Conservation (phyloP, 2,113 vertebrate genomes). For the Indicator indicator region DNA sequence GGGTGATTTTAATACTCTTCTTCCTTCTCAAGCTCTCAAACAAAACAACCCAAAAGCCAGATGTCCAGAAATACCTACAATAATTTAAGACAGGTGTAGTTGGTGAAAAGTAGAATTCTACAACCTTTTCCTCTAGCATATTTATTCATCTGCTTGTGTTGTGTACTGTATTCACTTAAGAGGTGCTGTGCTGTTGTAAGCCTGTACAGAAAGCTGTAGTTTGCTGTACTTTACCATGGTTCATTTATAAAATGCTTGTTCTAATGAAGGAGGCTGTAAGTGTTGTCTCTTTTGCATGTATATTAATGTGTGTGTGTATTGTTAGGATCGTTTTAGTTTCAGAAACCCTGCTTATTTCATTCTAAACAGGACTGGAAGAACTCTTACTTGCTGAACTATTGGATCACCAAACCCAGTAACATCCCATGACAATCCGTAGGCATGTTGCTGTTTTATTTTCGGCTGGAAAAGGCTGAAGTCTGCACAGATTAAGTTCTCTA, state of each 20-base stretch:
- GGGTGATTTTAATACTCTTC: not conserved
- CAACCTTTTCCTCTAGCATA: not conserved
- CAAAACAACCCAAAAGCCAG: not conserved
- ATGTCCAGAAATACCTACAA: not conserved
- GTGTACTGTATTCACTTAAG: not conserved
- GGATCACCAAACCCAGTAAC: too few relatives aligned
- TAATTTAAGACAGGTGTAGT: not conserved
- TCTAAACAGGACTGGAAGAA: not conserved
- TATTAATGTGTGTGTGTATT: not conserved
- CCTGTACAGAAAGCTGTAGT: not conserved
- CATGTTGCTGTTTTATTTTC: not conserved
- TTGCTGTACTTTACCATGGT: not conserved
- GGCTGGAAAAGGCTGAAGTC: not conserved
- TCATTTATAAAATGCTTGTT: not conserved
- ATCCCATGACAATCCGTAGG: not conserved
- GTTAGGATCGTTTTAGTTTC: not conserved
- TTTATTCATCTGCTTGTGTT: not conserved
- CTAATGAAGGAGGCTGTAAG: not conserved
- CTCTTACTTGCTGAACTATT: not conserved
- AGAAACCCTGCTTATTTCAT: not conserved
- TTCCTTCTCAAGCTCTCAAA: not conserved
- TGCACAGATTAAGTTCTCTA: not conserved
- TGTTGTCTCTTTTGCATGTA: not conserved
- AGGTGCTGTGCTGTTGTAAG: not conserved
- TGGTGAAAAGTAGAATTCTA: not conserved